Base-by-base conservation (phyloP, 2,797 vertebrate genomes). In the Calcarius lapponicus region DNA sequence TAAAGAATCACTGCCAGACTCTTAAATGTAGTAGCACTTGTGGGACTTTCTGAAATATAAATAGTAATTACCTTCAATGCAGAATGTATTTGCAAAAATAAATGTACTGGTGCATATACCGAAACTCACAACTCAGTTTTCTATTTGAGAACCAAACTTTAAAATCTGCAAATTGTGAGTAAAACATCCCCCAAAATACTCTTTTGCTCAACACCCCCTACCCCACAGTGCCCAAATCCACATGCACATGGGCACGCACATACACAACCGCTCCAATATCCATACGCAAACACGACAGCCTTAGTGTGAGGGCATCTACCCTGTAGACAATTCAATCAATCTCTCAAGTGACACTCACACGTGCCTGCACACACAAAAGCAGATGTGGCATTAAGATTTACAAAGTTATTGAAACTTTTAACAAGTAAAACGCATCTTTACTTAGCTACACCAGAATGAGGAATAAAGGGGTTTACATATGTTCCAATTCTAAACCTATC, bases 401-500 rank as follows among this genome's bases (percentile, higher is more conserved):
- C 99, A 99, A 99, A 99, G 99, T 99, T 99, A 99, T 98, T 99
- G 98, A 99, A 99, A 99, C 98, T 99, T 99, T 98, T 99, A 99
- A 99, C 99, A 99, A 99, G 99, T 99, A 98, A 99, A 98, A 98
- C 97, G 98, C 98, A 98, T 99, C 98, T 98, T 98, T 97, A 98
- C 97, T 98, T 98, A 98, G 98, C 98, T 98, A 98, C 98, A 98
- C 98, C 98, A 98, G 98, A 98, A 99, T 98, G 98, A 98, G 98
- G 98, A 99, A 99, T 98, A 98, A 98, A 99, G 98, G 99, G 99
- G 99, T 99, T 99, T 99, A 99, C 99, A 99, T 99, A 99, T 99
- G 99, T 99, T 99, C 99, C 99, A 99, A 99, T 99, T 99, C 99
- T 99, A 98, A 99, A 99, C 99, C 99, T 99, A 99, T 99, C 99